Evolutionary conservation across 2,888 invertebrate genomes (phyloP), one percentile per base, ranked within the genome.

Genomic region (Chorisops tibialis): DNA sequence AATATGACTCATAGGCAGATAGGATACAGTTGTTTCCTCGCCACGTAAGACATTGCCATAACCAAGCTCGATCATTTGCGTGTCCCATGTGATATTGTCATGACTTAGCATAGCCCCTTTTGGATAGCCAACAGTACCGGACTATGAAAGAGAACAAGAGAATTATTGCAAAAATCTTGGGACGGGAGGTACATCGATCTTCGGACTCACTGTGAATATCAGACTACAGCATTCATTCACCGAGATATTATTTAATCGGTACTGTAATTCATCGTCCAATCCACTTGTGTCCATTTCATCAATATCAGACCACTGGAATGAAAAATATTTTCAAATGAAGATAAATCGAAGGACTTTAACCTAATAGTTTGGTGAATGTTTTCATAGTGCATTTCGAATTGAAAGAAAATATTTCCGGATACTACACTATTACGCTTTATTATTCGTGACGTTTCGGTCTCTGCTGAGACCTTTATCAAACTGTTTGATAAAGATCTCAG

Each of bases 51-150:
- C 69, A 59, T 83, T 80, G 11, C 77, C 73, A 38, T 85, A 77
- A 9, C 83, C 76, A 67, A 84, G 81, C 22, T 78, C 72, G 63
- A 88, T 81, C 1, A 80, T 73, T 67, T 81, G 79, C 4, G 87
- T 83, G 71, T 88, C 85, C 81, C 85, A 89, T 9, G 86, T 83
- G 50, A 95, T 79, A 77, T 92, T 95, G 78, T 96, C 96, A 75
- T 96, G 96, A 64, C 87, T 89, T 66, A 96, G 75, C 96, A 96
- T 96, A 22, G 92, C 95, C 24, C 91, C 96, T 79, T 96, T 96
- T 21, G 95, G 93, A 69, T 87, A 84, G 37, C 93, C 93, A 67
- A 91, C 87, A 3, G 93, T 94, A 56, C 93, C 93, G 1, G 93
- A 93, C 89, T 91, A n/a, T n/a, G 76, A 47, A 80, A 56, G 16